A percentile compares a stretch with the other conserved stretches of the same genome.
phyloP scores from a whole-genome alignment of 2,113 vertebrate genomes.

The Microcebus griseorufus region DNA sequence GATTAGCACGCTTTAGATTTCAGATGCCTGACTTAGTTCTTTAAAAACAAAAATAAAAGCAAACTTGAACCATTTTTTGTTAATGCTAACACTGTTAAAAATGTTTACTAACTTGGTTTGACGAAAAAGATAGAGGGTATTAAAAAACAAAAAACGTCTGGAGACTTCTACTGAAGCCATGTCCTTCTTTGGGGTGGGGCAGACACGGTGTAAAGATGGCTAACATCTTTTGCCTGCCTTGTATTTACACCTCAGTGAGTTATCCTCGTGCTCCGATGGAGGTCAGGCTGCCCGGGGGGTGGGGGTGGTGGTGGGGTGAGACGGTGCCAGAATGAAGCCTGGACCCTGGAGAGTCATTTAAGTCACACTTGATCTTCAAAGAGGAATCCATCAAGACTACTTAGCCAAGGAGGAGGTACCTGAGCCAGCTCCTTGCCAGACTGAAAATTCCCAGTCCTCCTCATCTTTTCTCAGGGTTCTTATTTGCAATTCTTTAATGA shows the following conservation, averaged over 20 bases:
- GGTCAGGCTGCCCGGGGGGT: not conserved
- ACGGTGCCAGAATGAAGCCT: not conserved
- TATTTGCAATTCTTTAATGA: not conserved
- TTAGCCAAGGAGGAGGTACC: not conserved
- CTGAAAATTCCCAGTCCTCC: not conserved
- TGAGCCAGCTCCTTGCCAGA: not conserved
- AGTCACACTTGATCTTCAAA: not conserved
- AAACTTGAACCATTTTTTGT: not conserved
- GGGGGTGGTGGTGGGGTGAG: not conserved
- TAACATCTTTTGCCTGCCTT: not conserved
- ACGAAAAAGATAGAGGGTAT: not conserved
- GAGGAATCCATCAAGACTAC: not conserved
- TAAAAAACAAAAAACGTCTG: not conserved
- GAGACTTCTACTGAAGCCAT: not conserved
- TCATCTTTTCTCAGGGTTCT: not conserved
- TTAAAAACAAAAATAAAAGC: not conserved
- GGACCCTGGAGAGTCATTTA: not conserved
- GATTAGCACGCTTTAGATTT: not conserved
- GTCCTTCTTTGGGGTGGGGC: not conserved
- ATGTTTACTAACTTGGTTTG: not conserved
- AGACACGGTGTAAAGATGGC: not conserved
- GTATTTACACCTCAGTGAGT: not conserved
- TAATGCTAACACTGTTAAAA: not conserved
- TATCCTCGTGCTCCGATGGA: not conserved
- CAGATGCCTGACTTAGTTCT: not conserved